Evolutionary conservation across 2,888 invertebrate genomes (phyloP), one percentile per base, ranked within the genome.

Genomic region (Dioctria rufipes): DNA sequence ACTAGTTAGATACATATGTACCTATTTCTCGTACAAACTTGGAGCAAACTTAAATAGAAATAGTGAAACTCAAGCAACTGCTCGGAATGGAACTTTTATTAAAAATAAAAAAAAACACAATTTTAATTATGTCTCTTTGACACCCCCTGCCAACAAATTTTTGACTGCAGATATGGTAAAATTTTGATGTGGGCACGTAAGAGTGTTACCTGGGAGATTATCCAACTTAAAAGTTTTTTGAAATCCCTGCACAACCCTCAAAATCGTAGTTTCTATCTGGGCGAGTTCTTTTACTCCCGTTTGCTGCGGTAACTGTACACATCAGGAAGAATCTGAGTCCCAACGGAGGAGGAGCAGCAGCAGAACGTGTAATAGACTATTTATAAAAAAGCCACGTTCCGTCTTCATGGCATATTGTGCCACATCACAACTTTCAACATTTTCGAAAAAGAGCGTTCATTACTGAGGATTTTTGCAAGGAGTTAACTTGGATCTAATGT

Each of bases 401-500:
- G 51, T 51, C 51, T 69, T 11, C 51, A 49, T 51, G 51, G 37
- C 69, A 51, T 51, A 69, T 39, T 51, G 37, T 69, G 51, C 69
- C 51, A 49, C 54, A 69, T 69, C 69, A 69, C 4, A 11, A 51
- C 39, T 69, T 37, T 9, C 0, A 69, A 37, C 46, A 39, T 51
- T 51, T 69, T 69, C 49, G 49, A 49, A 69, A 37, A 69, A 51
- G 51, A 51, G 51, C 51, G 39, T 51, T 69, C 51, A 69, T 69
- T 69, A 69, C 51, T 51, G 39, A 13, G 51, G 69, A n/a, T 51
- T 69, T 69, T 51, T 51, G n/a, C 43, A 51, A 69, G 40, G 25
- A 25, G 69, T 69, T 69, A 69, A 51, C 51, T 69, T 69, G 69
- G 69, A 37, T 69, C 51, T 69, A 51, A 69, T 37, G 49, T 13